Evolutionary conservation across 2,113 vertebrate species (phyloP).

Genomic region (Mus pahari): DNA sequence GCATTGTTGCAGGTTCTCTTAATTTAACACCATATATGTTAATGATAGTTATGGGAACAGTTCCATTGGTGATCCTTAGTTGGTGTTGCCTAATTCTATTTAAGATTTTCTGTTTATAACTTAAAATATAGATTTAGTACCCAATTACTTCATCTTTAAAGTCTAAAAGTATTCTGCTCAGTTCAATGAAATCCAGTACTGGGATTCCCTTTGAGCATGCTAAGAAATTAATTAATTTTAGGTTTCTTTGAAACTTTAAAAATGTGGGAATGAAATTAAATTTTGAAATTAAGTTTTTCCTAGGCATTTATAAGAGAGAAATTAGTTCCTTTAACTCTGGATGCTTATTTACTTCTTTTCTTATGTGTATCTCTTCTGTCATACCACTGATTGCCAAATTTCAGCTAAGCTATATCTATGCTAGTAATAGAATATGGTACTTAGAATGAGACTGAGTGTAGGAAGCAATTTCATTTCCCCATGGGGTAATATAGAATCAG

Average conservation of each 20-base stretch:
- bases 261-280: slow-evolving; percentile 43
- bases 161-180: background rate
- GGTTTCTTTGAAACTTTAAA: slow-evolving; percentile 8
- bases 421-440: background rate
- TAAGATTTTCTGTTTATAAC: background rate
- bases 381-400: background rate
- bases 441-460: background rate
- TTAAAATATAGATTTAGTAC: background rate
- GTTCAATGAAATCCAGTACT: background rate
- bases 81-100: background rate
- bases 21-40: background rate
- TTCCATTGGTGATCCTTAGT: background rate
- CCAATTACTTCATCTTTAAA: slow-evolving; percentile 5
- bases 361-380: background rate
- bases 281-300: background rate
- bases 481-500: background rate
- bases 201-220: background rate
- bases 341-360: slow-evolving; percentile 2
- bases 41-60: background rate
- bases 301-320: background rate
- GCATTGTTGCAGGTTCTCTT: background rate
- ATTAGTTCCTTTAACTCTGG: background rate
- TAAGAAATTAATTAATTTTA: background rate
- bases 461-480: slow-evolving; percentile 18
- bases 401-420: background rate